Evolutionary conservation across 53 echinoderm and acorn worm genomes (phyloP).

Genomic region (Paracentrotus lividus): DNA sequence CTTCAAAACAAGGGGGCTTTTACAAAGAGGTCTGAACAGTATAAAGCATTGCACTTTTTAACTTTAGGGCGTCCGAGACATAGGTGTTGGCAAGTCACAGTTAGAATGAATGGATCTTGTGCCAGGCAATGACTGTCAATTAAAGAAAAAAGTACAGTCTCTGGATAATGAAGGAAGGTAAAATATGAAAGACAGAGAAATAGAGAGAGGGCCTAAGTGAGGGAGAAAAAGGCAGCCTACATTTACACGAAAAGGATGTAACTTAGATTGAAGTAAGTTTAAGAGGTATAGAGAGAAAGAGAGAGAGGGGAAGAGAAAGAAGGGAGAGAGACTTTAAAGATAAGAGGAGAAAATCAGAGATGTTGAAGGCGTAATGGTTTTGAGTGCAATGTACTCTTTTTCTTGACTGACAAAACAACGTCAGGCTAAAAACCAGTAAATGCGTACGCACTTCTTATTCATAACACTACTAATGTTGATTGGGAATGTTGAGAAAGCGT

Average conservation of each 20-base stretch:
- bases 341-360: not conserved
- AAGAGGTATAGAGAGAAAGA: not conserved
- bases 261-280: too few species aligned
- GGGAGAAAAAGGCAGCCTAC: too few species aligned
- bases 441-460: not conserved
- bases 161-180: not conserved
- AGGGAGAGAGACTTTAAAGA: not conserved
- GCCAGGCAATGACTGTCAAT: constrained; percentile 39
- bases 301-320: not conserved
- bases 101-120: constrained; percentile 18
- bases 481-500: not conserved
- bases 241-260: too few species aligned
- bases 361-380: not conserved
- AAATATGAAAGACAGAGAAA: too few species aligned
- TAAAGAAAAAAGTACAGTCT: constrained; percentile 22
- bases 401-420: not conserved
- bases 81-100: not conserved
- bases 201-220: not conserved
- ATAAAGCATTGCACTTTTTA: constrained; percentile 32
- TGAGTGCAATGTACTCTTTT: not conserved
- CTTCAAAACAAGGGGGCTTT: not conserved
- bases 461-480: not conserved
- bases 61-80: constrained; percentile 24
- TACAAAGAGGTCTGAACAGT: not conserved
- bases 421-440: not conserved